Percentiles rank a stretch among this genome's conserved stretches.
Evolutionary conservation across 2,888 invertebrate genomes (phyloP).

Genomic region (Oligia strigilis): DNA sequence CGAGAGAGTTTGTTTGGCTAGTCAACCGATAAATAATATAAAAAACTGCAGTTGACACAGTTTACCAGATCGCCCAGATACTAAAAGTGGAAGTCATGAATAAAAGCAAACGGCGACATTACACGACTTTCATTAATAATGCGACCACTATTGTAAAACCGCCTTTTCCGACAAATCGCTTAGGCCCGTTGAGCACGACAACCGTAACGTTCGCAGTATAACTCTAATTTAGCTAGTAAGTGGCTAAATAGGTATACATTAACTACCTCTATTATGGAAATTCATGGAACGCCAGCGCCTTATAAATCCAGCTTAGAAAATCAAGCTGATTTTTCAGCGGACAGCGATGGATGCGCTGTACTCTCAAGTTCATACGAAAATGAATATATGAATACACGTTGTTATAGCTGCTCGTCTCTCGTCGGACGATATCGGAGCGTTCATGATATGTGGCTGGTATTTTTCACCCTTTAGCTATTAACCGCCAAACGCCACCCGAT

Average conservation of each 20-base stretch:
- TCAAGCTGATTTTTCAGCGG: slow-evolving; percentile 9
- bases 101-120: slow-evolving; percentile 33
- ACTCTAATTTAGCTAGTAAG: slow-evolving; percentile 54
- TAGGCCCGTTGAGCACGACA: slow-evolving; percentile 50
- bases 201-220: slow-evolving; percentile 40
- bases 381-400: slow-evolving; percentile 3
- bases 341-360: slow-evolving; percentile 26
- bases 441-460: slow-evolving; percentile 42
- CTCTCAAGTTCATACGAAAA: neutral
- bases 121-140: slow-evolving; percentile 34
- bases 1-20: neutral
- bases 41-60: slow-evolving; percentile 14
- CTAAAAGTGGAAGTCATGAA: slow-evolving; percentile 19
- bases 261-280: slow-evolving; percentile 27
- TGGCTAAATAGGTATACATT: slow-evolving; percentile 33
- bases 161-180: slow-evolving; percentile 52
- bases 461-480: slow-evolving; percentile 25
- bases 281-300: slow-evolving; percentile 5
- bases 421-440: slow-evolving; percentile 13
- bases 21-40: neutral
- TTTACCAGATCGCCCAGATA: neutral
- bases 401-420: neutral
- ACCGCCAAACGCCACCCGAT: slow-evolving; percentile 9
- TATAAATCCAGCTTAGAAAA: slow-evolving; percentile 22
- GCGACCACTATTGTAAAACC: slow-evolving; percentile 22